phyloP scores from a whole-genome alignment of 2,888 invertebrate genomes.

The Sphaerophoria taeniata region DNA sequence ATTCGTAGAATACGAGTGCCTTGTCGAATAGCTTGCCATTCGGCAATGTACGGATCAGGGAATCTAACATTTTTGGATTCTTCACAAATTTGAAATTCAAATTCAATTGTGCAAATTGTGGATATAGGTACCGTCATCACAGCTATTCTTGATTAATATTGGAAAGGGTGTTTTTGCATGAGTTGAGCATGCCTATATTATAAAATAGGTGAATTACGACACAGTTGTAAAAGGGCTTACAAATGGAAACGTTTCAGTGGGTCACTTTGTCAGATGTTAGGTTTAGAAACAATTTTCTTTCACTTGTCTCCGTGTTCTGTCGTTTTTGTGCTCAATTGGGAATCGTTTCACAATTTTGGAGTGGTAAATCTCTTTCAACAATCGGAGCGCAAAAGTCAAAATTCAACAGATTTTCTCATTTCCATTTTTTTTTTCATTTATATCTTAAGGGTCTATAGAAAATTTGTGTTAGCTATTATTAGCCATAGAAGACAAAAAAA shows the following conservation, averaged over 20 bases:
- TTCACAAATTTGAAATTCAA: constrained; percentile 64
- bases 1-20: constrained; percentile 17
- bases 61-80: constrained; percentile 37
- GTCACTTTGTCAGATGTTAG: constrained; percentile 51
- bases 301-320: not conserved
- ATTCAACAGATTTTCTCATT: too few species aligned
- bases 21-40: not conserved
- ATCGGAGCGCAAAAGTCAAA: not conserved
- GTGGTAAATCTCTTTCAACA: constrained; percentile 51
- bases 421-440: too few species aligned
- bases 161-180: not conserved
- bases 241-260: constrained; percentile 41
- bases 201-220: constrained; percentile 14
- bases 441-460: too few species aligned
- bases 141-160: constrained; percentile 50
- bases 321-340: constrained; percentile 36
- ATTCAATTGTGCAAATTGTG: constrained; percentile 68
- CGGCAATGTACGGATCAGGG: constrained; percentile 38
- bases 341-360: constrained; percentile 56
- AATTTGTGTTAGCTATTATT: too few species aligned
- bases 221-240: not conserved
- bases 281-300: constrained; percentile 39
- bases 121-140: constrained; percentile 32
- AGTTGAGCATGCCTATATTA: not conserved
- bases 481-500: too few species aligned